Conservation (phyloP, 2,113 vertebrate genomes). For the Plecotus auritus region DNA sequence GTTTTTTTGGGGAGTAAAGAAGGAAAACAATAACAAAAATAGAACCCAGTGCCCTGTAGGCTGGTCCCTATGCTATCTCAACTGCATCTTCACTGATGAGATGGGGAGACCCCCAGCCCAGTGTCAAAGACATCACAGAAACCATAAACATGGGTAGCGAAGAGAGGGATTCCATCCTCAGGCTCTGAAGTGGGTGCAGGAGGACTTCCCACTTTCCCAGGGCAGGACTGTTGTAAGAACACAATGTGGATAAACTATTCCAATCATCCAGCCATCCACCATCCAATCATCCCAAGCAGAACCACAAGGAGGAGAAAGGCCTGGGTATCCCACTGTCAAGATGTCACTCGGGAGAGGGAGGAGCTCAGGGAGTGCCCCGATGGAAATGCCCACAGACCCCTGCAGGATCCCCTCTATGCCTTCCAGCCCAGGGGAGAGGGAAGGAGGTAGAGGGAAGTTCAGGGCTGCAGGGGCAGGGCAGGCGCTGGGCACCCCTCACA, state of each 20-base stretch:
- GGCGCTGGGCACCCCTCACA: fast-evolving
- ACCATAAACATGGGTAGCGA: background rate
- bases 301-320: background rate
- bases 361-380: background rate
- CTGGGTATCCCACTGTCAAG: background rate
- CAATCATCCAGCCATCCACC: background rate
- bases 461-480: background rate
- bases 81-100: background rate
- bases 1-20: background rate
- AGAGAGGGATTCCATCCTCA: background rate
- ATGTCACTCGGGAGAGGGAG: fast-evolving
- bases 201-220: background rate
- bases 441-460: background rate
- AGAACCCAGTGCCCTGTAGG: background rate
- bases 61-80: background rate
- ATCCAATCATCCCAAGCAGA: background rate
- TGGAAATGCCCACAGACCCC: background rate
- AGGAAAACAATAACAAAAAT: background rate
- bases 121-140: background rate
- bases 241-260: background rate
- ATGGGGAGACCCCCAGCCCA: background rate
- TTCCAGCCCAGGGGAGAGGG: background rate
- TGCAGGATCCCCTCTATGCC: no score
- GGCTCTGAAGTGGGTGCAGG: background rate
- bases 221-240: background rate